These are phyloP conservation scores for Carposina sasakii DNA, from an alignment of 1,140 invertebrate species.

Conservation along the genomic window DNA sequence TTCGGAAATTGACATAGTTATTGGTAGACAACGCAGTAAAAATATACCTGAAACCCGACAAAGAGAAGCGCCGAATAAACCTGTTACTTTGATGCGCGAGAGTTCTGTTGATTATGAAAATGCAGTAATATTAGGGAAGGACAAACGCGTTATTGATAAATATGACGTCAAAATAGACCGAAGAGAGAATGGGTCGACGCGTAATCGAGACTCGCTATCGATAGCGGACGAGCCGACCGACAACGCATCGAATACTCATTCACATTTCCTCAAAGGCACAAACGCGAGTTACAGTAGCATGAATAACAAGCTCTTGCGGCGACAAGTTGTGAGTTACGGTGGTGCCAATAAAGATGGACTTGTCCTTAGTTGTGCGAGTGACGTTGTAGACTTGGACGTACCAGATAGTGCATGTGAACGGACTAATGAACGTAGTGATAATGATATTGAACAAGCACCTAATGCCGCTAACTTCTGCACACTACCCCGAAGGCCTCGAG, in stretches of 20 bases:
- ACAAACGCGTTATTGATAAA: conserved; percentile 56
- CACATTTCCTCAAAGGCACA: conserved; percentile 75
- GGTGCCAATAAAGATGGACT: conserved; percentile 59
- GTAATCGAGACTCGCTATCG: conserved; percentile 63
- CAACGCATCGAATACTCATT: conserved; percentile 61
- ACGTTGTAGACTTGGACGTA: conserved; percentile 63
- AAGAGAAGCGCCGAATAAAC: conserved; percentile 46
- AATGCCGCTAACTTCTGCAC: conserved; percentile 80
- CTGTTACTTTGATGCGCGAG: conserved; percentile 70
- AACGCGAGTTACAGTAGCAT: conserved; percentile 74
- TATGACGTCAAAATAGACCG: conserved; percentile 56
- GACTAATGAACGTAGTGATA: conserved; percentile 42
- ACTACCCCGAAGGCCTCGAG: conserved; percentile 78
- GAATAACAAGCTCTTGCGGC: conserved; percentile 73
- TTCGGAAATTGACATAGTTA: conserved; percentile 83
- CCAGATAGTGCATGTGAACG: conserved; percentile 43
- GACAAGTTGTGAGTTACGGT: conserved; percentile 71
- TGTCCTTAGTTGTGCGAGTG: conserved; percentile 60
- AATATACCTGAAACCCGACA: conserved; percentile 32
- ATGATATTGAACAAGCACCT: conserved; percentile 60
- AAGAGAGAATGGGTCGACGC: conserved; percentile 55
- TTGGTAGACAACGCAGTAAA: conserved; percentile 70
- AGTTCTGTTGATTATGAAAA: conserved; percentile 82
- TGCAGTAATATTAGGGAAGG: conserved; percentile 71
- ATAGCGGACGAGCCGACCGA: conserved; percentile 48